These are phyloP conservation scores for Perca flavescens DNA, from an alignment of 2,113 vertebrate species.

Conservation along the genomic window DNA sequence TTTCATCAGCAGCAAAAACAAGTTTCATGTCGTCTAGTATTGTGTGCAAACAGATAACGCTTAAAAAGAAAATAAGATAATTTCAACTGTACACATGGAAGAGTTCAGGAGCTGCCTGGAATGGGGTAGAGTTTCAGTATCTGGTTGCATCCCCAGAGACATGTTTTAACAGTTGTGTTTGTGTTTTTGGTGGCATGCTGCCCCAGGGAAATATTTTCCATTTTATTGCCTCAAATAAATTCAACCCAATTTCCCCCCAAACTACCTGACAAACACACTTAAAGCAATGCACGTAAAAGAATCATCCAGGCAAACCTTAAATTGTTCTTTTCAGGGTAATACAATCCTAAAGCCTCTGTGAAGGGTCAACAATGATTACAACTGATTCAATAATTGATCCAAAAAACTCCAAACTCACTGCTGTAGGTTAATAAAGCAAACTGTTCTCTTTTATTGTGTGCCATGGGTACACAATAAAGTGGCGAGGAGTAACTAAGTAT, in stretches of 20 bases:
- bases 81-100: conserved; percentile 32
- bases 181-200: conserved; percentile 78
- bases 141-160: conserved; percentile 75
- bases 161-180: conserved; percentile 83
- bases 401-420: conserved; percentile 32
- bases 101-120: conserved; percentile 61
- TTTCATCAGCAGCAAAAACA: conserved; percentile 48
- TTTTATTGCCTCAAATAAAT: conserved; percentile 84
- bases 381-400: conserved; percentile 51
- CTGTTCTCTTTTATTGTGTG: too few relatives aligned
- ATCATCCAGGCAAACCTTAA: conserved; percentile 36
- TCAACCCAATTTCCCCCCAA: conserved; percentile 74
- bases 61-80: conserved; percentile 55
- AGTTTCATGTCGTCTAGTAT: conserved; percentile 31
- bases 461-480: too few relatives aligned
- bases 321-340: conserved; percentile 39
- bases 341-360: conserved; percentile 38
- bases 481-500: too few relatives aligned
- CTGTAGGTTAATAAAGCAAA: neutral
- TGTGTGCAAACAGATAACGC: conserved; percentile 32
- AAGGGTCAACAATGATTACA: conserved; percentile 48
- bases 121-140: conserved; percentile 60
- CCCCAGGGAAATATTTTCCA: conserved; percentile 77
- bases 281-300: conserved; percentile 17
- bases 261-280: conserved; percentile 74